Evolutionary conservation across 2,113 vertebrate species (phyloP).

Genomic region (Zosterops lateralis): DNA sequence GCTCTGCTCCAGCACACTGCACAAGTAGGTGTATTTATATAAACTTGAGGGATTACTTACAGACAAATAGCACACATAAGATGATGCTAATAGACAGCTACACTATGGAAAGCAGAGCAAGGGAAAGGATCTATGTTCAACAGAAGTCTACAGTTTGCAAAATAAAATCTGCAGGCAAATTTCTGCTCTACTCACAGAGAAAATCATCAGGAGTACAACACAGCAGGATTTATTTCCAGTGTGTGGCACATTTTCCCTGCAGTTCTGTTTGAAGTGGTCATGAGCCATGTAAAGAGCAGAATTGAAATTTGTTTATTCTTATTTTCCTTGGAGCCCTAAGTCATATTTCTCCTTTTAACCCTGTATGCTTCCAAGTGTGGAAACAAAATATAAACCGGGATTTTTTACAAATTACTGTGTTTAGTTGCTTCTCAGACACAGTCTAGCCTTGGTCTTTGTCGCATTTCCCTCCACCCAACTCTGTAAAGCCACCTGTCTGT

Average conservation of each 20-base stretch:
- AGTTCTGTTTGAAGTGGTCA: not conserved
- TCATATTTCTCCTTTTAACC: not conserved
- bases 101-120: not conserved
- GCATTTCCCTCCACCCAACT: not conserved
- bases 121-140: not conserved
- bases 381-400: not conserved
- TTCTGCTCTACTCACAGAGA: not conserved
- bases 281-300: not conserved
- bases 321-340: not conserved
- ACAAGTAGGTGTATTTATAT: constrained; percentile 73
- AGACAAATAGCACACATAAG: constrained; percentile 61
- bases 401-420: not conserved
- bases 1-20: constrained; percentile 57
- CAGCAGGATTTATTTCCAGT: not conserved
- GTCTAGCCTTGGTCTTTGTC: not conserved
- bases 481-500: not conserved
- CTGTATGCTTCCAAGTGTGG: not conserved
- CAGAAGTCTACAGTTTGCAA: not conserved
- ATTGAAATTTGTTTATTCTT: not conserved
- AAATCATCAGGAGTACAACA: not conserved
- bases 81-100: constrained; percentile 51
- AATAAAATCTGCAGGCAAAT: not conserved
- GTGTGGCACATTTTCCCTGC: not conserved
- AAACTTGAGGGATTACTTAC: constrained; percentile 68
- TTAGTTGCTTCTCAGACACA: not conserved